A percentile compares a stretch with the other conserved stretches of the same genome.
These are phyloP conservation scores for Tillus elongatus DNA, from an alignment of 2,888 invertebrate genomes.

Conservation along the genomic window DNA sequence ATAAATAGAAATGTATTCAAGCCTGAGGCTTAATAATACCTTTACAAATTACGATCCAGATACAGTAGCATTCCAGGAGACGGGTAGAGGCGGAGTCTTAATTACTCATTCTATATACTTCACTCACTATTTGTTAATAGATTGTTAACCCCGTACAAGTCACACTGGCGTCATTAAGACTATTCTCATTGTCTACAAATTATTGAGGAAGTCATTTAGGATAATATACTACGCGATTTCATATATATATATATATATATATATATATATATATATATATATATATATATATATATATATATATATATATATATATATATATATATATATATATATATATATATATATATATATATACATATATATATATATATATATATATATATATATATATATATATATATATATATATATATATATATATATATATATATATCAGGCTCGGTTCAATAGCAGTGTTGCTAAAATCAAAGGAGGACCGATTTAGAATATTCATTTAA, in stretches of 20 bases:
- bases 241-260: background rate
- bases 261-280: conserved; percentile 7
- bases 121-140: conserved; percentile 40
- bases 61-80: conserved; percentile 40
- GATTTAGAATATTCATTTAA: no score
- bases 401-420: no score
- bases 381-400: no score
- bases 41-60: conserved; percentile 41
- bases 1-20: conserved; percentile 39
- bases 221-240: background rate
- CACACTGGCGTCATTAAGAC: no score
- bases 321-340: conserved; percentile 7
- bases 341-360: conserved; percentile 4
- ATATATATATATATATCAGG: no score
- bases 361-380: no score
- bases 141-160: no score
- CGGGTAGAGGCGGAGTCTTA: conserved; percentile 40
- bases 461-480: no score
- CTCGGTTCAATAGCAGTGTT: no score
- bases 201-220: no score
- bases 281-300: conserved; percentile 7
- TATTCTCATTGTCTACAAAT: no score
- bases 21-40: conserved; percentile 38
- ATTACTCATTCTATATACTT: conserved; percentile 40
- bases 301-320: conserved; percentile 7